Conservation (phyloP, 2,797 vertebrate species). For the Hypotaenidia philippensis region DNA sequence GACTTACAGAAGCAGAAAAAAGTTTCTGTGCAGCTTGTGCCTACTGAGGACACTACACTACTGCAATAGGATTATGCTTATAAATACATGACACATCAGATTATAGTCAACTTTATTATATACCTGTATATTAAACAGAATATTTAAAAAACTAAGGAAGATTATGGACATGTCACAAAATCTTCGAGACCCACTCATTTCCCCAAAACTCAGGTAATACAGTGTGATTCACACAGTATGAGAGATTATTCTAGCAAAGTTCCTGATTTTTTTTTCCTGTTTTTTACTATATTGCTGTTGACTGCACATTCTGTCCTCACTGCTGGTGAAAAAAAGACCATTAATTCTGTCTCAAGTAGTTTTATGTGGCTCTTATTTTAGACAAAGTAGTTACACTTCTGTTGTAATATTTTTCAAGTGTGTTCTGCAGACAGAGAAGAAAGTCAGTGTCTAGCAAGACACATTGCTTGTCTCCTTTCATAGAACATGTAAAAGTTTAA, state of each 20-base stretch:
- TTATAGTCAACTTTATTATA: neutral
- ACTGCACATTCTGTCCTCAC: neutral
- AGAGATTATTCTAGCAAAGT: neutral
- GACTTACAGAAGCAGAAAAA: neutral
- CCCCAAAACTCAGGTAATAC: neutral
- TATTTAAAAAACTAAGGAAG: neutral
- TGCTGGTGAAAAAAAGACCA: neutral
- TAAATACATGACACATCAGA: neutral
- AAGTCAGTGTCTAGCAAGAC: neutral
- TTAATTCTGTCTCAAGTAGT: constrained; percentile 10
- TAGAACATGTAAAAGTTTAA: neutral
- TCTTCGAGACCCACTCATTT: neutral
- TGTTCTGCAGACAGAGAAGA: neutral
- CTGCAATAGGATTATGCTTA: neutral
- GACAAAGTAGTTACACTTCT: neutral
- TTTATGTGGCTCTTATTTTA: constrained; percentile 48
- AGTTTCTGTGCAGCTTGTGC: neutral
- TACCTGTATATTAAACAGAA: neutral
- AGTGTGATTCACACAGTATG: neutral
- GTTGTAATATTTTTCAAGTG: neutral
- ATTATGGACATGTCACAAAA: neutral
- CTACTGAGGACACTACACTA: neutral
- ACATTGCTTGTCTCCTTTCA: neutral
- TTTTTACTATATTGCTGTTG: neutral
- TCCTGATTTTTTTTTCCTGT: neutral